Evolutionary conservation across 1,140 invertebrate genomes (phyloP), one percentile per base, ranked within the genome.

Genomic region (Drosophila pseudoananassae): DNA sequence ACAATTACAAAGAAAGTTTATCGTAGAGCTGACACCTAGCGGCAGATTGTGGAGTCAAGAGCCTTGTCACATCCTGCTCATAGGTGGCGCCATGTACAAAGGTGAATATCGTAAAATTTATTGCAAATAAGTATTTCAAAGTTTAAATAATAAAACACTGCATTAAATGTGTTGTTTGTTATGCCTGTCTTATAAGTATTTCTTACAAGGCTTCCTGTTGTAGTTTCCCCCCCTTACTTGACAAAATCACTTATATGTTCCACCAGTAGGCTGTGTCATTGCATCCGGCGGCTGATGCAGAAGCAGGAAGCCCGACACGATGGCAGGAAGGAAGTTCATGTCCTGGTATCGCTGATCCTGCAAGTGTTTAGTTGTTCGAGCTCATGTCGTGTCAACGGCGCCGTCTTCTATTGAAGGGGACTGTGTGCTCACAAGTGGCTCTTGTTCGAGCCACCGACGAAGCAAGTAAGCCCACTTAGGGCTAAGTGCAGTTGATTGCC

Each of bases 401-500:
- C 23, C 50, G 45, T 15, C 29, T 54, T 55, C 66, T 25, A 55
- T 55, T 50, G 50, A 53, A 20, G 43, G 43, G 36, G 43, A 61
- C 50, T n/a, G 33, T 12, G 4, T 36, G 45, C 14, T 50, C 20
- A 38, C 57, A 54, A 74, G 69, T 73, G 59, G 69, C 59, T 55
- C 70, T 74, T 38, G 38, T 17, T 15, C 29, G 27, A 33, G 45
- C 71, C 81, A 57, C 58, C 40, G 54, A 25, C 49, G 29, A n/a
- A 27, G 14, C 33, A 25, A 56, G 58, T 56, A 46, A 46, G 43
- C 31, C 60, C 52, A 80, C 76, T 84, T 66, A 54, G n/a, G 45
- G 59, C 46, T 84, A 80, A 84, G 81, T 81, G 81, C 81, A 71
- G 61, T 76, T 68, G 76, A 76, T 82, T 69, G 64, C 65, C 57